Evolutionary conservation across 64 coral and sea anemone genomes (phyloP), one percentile per base, ranked within the genome.

Genomic region (Montipora efflorescens): DNA sequence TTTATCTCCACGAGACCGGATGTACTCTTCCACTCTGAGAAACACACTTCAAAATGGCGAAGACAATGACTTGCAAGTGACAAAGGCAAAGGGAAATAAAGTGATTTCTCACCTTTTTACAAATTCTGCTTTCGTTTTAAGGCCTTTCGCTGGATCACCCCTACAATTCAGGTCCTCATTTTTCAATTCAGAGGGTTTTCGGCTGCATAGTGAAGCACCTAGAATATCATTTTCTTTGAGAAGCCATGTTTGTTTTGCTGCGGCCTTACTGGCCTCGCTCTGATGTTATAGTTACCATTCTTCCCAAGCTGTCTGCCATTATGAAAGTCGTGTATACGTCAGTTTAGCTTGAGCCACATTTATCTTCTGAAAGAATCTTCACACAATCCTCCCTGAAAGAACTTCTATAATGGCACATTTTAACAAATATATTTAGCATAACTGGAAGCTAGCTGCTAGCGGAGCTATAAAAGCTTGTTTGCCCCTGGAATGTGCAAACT

Each of bases 11-110:
- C 85, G 77, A 16, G 43, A 47, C 5, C 43, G 82, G 47, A 89
- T 47, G 71, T 94, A 89, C 67, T 94, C 84, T 55, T 94, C 59
- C n/a, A 87, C 91, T 62, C 73, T 93, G 62, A 93, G 4, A 93
- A 14, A 73, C 12, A 14, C 47, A 19, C 0, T 10, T 87, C 48
- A 87, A 87, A 8, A 8, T 66, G 10, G 36, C 5, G 5, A 52
- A 55, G 18, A 23, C 7, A 57, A 4, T 11, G 53, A 57, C 9
- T 58, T 50, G 25, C 67, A 71, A 71, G 67, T 71, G 20, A 64
- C 59, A 4, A 14, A 71, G 67, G 14, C 16, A 5, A 23, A 71
- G 10, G 14, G 14, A 0, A 4, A n/a, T n/a, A 23, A 14, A 55
- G 48, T 9, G 7, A 20, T 49, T 15, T 58, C 78, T 12, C 19